Conservation (phyloP, 2,797 vertebrate genomes). For the Xenentodon cancila region DNA sequence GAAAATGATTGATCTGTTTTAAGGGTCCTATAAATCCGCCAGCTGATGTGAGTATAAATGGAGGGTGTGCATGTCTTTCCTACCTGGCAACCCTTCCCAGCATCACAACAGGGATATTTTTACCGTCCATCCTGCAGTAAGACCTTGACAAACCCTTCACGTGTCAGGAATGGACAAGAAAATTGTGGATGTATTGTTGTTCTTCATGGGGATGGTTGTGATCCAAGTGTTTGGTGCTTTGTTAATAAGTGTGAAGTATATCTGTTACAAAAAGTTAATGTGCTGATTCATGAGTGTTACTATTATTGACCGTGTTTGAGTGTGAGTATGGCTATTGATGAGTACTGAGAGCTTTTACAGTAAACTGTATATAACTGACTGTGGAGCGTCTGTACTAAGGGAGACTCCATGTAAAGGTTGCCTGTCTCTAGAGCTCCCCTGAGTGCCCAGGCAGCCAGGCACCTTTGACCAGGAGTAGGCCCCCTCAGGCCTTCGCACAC, state of each 20-base stretch:
- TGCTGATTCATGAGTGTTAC: conserved; percentile 57
- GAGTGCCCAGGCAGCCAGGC: conserved; percentile 72
- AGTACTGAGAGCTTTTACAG: conserved; percentile 57
- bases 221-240: background rate
- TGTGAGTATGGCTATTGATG: conserved; percentile 67
- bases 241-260: conserved; percentile 13
- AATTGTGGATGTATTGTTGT: conserved; percentile 26
- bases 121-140: conserved; percentile 63
- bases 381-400: conserved; percentile 61
- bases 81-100: conserved; percentile 77
- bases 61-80: conserved; percentile 67
- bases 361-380: conserved; percentile 64
- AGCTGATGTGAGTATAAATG: conserved; percentile 78
- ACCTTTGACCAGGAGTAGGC: conserved; percentile 74
- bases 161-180: conserved; percentile 49
- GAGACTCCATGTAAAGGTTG: conserved; percentile 73
- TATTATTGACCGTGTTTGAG: conserved; percentile 52
- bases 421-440: conserved; percentile 72
- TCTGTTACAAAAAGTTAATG: conserved; percentile 23
- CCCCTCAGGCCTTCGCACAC: conserved; percentile 61
- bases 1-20: conserved; percentile 82
- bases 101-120: conserved; percentile 78
- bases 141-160: conserved; percentile 72
- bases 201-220: background rate
- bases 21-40: conserved; percentile 76